Evolutionary conservation across 2,113 vertebrate genomes (phyloP).

Genomic region (Phalacrocorax brasilianus): DNA sequence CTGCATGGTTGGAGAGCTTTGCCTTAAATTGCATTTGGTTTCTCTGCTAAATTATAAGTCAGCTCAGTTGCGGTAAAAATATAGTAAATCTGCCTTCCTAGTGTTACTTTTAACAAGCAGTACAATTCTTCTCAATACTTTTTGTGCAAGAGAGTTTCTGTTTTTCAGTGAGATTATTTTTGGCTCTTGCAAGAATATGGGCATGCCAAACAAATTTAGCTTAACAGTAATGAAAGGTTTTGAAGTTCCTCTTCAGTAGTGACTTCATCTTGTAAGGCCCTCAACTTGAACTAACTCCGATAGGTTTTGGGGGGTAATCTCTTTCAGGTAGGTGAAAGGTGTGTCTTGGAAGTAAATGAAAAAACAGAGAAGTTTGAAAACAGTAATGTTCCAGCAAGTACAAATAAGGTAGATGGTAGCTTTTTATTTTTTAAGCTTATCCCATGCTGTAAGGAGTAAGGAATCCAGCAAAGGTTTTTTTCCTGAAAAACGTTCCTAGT

Average conservation of each 20-base stretch:
- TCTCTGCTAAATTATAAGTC: not conserved
- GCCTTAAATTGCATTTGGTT: not conserved
- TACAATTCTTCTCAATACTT: not conserved
- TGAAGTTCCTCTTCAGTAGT: not conserved
- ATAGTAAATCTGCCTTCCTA: not conserved
- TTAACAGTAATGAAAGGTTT: not conserved
- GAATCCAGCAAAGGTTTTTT: conserved; percentile 37
- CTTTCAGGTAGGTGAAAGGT: not conserved
- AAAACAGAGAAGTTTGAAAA: not conserved
- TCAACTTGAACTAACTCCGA: not conserved
- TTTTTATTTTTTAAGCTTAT: not conserved
- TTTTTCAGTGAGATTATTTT: conserved; percentile 4
- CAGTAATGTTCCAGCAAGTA: conserved; percentile 7
- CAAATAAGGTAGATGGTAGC: conserved; percentile 25
- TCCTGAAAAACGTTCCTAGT: not conserved
- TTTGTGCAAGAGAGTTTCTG: not conserved
- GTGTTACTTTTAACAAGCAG: not conserved
- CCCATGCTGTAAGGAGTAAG: conserved; percentile 30
- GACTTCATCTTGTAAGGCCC: not conserved
- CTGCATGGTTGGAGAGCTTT: not conserved
- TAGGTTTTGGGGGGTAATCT: not conserved
- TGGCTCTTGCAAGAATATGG: not conserved
- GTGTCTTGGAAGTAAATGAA: conserved; percentile 1
- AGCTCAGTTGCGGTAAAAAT: not conserved
- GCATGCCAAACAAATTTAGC: not conserved